phyloP scores from a whole-genome alignment of 2,113 vertebrate species.

The Galeopterus variegatus region DNA sequence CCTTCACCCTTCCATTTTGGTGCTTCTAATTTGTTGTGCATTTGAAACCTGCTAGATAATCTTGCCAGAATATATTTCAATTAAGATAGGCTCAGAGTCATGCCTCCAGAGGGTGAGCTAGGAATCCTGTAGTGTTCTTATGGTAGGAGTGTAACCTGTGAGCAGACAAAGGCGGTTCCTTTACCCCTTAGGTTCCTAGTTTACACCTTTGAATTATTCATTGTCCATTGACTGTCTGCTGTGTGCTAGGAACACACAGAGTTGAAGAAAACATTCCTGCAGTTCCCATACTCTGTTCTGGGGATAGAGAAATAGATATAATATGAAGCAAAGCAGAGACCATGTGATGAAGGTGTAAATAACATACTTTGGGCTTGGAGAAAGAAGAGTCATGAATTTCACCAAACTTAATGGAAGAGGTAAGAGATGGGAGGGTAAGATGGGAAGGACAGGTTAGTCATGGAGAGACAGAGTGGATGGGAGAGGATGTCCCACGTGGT shows the following conservation, averaged over 20 bases:
- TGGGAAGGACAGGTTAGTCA: not conserved
- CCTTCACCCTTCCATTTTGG: not conserved
- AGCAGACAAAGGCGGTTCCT: not conserved
- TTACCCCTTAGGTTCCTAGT: not conserved
- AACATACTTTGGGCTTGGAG: not conserved
- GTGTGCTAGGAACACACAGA: not conserved
- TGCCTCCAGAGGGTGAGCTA: not conserved
- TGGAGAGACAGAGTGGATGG: too few relatives aligned
- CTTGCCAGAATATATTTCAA: not conserved
- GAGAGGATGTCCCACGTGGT: not conserved
- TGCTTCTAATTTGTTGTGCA: not conserved
- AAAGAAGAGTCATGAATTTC: not conserved
- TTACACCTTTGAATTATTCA: not conserved
- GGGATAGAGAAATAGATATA: not conserved
- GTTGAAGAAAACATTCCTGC: not conserved
- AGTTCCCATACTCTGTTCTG: not conserved
- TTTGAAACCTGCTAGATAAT: not conserved
- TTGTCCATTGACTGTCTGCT: not conserved
- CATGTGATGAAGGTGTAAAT: fast-evolving
- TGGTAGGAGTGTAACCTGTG: not conserved
- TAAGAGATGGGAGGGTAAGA: not conserved
- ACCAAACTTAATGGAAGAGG: not conserved
- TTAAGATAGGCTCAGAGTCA: not conserved
- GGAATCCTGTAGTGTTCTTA: not conserved
- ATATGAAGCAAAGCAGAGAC: not conserved